Evolutionary conservation across 2,113 vertebrate genomes (phyloP).

Genomic region (Vidua macroura): DNA sequence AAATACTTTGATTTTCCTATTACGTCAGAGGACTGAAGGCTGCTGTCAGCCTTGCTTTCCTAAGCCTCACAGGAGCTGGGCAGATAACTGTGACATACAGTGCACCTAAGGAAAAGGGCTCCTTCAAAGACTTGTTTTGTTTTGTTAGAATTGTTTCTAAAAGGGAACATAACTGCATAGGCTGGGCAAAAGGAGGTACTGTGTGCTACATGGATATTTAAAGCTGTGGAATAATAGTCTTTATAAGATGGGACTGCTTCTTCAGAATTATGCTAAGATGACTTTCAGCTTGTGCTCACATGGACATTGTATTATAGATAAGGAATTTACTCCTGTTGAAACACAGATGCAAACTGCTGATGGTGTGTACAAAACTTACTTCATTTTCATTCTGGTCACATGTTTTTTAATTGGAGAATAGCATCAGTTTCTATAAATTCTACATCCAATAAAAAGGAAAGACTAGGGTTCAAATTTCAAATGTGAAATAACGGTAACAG

Average conservation of each 20-base stretch:
- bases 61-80: not conserved
- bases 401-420: not conserved
- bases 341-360: not conserved
- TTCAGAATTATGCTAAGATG: not conserved
- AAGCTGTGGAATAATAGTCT: not conserved
- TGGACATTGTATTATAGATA: not conserved
- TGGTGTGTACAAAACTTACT: not conserved
- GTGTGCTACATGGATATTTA: not conserved
- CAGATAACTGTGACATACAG: not conserved
- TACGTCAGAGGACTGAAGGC: not conserved
- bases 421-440: not conserved
- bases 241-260: not conserved
- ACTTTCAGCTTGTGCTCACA: not conserved
- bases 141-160: not conserved
- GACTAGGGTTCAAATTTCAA: constrained; percentile 17
- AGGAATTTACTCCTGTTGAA: not conserved
- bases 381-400: not conserved
- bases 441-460: not conserved
- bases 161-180: not conserved
- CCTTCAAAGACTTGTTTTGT: not conserved
- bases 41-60: not conserved
- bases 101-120: not conserved
- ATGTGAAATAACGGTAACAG: constrained; percentile 8
- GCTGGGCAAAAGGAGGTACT: not conserved
- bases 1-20: not conserved